A percentile compares a stretch with the other conserved stretches of the same genome.
Evolutionary conservation across 2,113 vertebrate genomes (phyloP).

Genomic region (Psephotus haematonotus): DNA sequence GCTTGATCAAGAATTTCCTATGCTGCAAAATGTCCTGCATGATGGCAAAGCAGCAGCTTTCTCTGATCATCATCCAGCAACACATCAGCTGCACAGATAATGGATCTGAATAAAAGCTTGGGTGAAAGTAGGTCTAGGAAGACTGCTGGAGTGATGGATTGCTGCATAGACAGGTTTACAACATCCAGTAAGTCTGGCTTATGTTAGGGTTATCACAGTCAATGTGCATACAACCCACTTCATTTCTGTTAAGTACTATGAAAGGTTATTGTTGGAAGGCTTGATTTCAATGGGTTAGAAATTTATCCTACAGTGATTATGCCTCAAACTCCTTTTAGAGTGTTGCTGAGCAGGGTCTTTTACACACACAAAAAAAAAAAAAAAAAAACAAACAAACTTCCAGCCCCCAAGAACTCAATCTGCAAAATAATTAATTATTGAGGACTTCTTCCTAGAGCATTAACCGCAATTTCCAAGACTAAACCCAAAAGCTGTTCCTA

Average conservation of each 20-base stretch:
- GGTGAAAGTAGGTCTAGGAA: background rate
- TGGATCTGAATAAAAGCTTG: background rate
- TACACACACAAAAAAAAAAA: background rate
- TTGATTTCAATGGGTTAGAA: background rate
- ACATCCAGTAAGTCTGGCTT: background rate
- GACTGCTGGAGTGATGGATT: background rate
- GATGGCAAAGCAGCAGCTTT: background rate
- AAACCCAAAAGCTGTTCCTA: background rate
- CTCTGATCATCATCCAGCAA: background rate
- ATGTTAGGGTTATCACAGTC: background rate
- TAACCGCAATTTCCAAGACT: background rate
- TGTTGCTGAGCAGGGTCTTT: background rate
- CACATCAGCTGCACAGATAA: background rate
- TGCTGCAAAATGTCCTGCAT: background rate
- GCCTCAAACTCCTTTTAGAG: background rate
- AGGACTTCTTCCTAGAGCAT: background rate
- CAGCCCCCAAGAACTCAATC: background rate
- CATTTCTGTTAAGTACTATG: background rate
- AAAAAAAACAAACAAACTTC: background rate
- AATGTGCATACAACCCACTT: background rate
- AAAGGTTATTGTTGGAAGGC: background rate
- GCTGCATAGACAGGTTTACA: background rate
- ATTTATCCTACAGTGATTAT: background rate
- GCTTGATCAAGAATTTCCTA: background rate
- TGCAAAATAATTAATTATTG: background rate